phyloP scores from a whole-genome alignment of 2,888 invertebrate species.

The Melinaea marsaeus region DNA sequence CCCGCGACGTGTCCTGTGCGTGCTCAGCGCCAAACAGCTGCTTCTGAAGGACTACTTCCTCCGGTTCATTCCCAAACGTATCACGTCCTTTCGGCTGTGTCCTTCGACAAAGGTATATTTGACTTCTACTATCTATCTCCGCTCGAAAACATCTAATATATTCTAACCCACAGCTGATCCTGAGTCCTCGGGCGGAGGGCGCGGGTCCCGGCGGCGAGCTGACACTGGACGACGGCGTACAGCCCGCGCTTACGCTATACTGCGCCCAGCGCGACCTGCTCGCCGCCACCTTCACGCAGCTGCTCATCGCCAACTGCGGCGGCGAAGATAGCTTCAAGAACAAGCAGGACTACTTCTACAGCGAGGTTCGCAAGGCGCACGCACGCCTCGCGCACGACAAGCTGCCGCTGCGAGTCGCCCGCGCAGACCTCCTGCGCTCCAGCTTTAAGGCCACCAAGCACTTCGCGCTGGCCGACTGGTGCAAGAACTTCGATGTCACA shows the following conservation, averaged over 20 bases:
- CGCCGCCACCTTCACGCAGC: constrained; percentile 94
- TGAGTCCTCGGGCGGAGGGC: constrained; percentile 44
- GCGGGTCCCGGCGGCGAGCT: constrained; percentile 80
- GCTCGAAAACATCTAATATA: background rate
- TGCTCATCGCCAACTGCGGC: constrained; percentile 94
- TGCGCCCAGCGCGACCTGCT: constrained; percentile 93
- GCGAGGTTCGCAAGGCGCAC: constrained; percentile 90
- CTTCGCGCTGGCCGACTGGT: constrained; percentile 95
- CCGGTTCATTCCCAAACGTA: constrained; percentile 94
- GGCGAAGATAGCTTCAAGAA: constrained; percentile 96
- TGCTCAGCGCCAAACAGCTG: constrained; percentile 92
- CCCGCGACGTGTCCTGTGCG: constrained; percentile 92
- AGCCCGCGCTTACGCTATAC: constrained; percentile 89
- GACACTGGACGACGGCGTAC: constrained; percentile 93
- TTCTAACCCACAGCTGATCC: constrained; percentile 42
- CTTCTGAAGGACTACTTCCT: constrained; percentile 95
- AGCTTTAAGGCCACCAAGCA: constrained; percentile 91
- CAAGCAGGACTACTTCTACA: constrained; percentile 88
- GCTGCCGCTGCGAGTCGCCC: constrained; percentile 86
- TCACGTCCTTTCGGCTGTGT: constrained; percentile 93
- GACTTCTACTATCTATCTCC: background rate
- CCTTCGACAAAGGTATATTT: constrained; percentile 93
- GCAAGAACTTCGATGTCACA: constrained; percentile 93
- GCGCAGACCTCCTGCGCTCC: constrained; percentile 89
- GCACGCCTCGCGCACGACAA: constrained; percentile 93